Conservation (phyloP, 2,113 vertebrate species). For the Ancistrus triradiatus region DNA sequence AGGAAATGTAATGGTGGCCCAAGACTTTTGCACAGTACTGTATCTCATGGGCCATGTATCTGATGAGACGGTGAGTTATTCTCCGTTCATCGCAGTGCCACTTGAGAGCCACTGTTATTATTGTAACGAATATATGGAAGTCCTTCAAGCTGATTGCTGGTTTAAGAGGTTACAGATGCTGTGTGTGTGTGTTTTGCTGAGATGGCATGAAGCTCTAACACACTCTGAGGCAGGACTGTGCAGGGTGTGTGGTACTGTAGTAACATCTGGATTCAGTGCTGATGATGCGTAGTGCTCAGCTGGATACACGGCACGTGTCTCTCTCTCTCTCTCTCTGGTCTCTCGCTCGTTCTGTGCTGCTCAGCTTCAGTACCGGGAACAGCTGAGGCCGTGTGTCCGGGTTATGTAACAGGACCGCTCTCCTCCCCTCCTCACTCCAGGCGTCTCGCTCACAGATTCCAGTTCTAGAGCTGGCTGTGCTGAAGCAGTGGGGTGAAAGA, state of each 20-base stretch:
- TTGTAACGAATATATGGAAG: too few relatives aligned
- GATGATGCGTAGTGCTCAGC: constrained; percentile 19
- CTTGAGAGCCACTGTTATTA: too few relatives aligned
- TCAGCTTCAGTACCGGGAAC: constrained; percentile 27
- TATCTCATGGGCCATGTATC: too few relatives aligned
- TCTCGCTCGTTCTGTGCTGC: background rate
- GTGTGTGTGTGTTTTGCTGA: background rate
- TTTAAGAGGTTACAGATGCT: too few relatives aligned
- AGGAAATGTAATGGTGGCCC: too few relatives aligned
- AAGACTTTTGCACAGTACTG: too few relatives aligned
- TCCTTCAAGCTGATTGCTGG: too few relatives aligned
- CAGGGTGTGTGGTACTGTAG: background rate
- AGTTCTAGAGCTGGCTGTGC: background rate
- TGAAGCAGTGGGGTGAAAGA: background rate
- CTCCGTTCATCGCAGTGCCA: too few relatives aligned
- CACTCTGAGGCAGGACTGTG: background rate
- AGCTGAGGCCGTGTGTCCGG: constrained; percentile 27
- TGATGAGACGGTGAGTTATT: too few relatives aligned
- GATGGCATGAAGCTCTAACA: background rate
- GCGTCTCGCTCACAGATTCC: background rate
- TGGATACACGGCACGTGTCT: constrained; percentile 25
- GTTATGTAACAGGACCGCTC: constrained; percentile 38
- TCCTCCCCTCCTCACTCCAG: constrained; percentile 3
- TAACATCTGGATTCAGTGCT: constrained; percentile 26
- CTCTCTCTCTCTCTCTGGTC: constrained; percentile 1